Evolutionary conservation across 1,140 invertebrate genomes (phyloP).

Genomic region (Varroa destructor): DNA sequence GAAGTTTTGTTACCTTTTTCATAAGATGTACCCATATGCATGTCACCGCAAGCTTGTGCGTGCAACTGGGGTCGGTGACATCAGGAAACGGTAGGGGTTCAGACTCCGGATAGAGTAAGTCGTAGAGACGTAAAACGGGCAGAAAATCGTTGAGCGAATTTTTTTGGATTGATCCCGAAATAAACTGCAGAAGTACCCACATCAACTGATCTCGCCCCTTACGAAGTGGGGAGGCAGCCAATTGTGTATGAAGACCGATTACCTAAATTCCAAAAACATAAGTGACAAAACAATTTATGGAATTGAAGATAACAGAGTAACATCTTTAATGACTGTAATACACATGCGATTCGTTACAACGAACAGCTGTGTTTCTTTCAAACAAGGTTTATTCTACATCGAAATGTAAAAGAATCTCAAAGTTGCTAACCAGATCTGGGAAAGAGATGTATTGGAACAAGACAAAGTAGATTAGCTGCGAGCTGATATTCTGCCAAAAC

Average conservation of each 20-base stretch:
- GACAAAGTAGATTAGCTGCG: slow-evolving; percentile 88
- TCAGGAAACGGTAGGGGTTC: slow-evolving; percentile 78
- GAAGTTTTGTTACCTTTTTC: slow-evolving; percentile 54
- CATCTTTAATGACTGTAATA: too few species aligned
- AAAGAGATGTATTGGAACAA: slow-evolving; percentile 86
- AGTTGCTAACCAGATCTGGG: slow-evolving; percentile 66
- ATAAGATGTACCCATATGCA: slow-evolving; percentile 91
- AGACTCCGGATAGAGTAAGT: slow-evolving; percentile 79
- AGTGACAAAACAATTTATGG: slow-evolving; percentile 14
- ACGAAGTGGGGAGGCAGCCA: slow-evolving; percentile 61
- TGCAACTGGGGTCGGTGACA: slow-evolving; percentile 62
- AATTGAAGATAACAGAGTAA: slow-evolving; percentile 42
- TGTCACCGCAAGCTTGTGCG: slow-evolving; percentile 78
- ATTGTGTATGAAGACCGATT: slow-evolving; percentile 41
- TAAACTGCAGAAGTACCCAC: slow-evolving; percentile 94
- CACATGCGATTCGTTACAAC: too few species aligned
- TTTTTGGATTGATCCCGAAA: slow-evolving; percentile 87
- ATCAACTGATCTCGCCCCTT: slow-evolving; percentile 86
- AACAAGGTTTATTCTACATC: too few species aligned
- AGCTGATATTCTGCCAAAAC: slow-evolving; percentile 76
- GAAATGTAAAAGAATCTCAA: too few species aligned
- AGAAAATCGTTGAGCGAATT: slow-evolving; percentile 74
- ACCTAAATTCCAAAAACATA: slow-evolving; percentile 9
- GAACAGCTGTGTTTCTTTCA: too few species aligned
- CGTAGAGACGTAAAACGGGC: slow-evolving; percentile 76